phyloP scores from a whole-genome alignment of 2,797 vertebrate genomes.

The Trichosurus vulpecula region DNA sequence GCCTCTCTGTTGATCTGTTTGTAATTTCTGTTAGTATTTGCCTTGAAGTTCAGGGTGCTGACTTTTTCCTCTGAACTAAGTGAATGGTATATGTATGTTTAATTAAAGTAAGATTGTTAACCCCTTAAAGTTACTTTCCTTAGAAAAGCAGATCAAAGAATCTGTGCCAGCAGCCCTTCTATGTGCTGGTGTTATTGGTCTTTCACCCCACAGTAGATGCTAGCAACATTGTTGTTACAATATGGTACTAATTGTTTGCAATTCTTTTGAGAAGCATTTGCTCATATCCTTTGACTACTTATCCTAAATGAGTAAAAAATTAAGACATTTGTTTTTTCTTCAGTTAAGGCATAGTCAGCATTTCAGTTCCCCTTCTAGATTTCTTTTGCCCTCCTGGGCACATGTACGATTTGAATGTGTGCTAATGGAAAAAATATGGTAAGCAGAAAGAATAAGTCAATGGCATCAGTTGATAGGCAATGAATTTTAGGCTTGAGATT shows the following conservation, averaged over 20 bases:
- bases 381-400: conserved; percentile 19
- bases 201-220: too few species aligned
- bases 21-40: too few species aligned
- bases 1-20: too few species aligned
- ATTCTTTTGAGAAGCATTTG: not conserved
- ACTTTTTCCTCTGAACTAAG: too few species aligned
- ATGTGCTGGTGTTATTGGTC: too few species aligned
- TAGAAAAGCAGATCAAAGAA: too few species aligned
- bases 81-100: too few species aligned
- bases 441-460: conserved; percentile 1
- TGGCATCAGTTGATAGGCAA: not conserved
- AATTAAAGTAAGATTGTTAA: too few species aligned
- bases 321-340: not conserved
- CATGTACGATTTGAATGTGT: not conserved
- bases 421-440: conserved; percentile 1
- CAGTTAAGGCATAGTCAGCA: not conserved
- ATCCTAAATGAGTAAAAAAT: not conserved
- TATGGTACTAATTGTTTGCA: not conserved
- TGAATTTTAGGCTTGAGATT: not conserved
- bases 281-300: not conserved
- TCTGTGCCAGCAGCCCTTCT: too few species aligned
- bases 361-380: not conserved
- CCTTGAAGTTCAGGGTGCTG: too few species aligned
- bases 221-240: too few species aligned
- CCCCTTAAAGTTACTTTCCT: too few species aligned